Percentiles rank a stretch among this genome's conserved stretches.
phyloP scores from a whole-genome alignment of 2,797 vertebrate species.

The Enteromius afrohamiltoni region DNA sequence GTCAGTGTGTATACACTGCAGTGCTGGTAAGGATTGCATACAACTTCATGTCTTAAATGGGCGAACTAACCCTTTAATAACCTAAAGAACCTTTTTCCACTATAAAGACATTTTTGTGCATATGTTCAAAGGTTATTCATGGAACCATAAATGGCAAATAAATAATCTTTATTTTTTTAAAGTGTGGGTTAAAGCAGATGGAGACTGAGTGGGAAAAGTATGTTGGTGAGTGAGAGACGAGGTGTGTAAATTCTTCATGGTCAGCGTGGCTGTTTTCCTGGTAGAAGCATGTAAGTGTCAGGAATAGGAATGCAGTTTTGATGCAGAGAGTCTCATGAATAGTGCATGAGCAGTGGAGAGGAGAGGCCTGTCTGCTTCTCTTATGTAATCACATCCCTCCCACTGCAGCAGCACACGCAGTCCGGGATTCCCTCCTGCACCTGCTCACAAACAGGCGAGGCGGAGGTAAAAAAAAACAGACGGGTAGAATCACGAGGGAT shows the following conservation, averaged over 20 bases:
- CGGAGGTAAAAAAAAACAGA: background rate
- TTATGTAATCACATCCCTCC: slow-evolving; percentile 75
- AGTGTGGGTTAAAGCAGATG: background rate
- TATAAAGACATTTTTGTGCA: background rate
- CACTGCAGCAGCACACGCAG: slow-evolving; percentile 69
- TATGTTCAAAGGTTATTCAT: background rate
- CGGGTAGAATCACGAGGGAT: background rate
- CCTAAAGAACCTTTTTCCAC: background rate
- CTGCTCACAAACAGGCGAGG: slow-evolving; percentile 33
- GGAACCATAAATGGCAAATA: background rate
- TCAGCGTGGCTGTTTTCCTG: slow-evolving; percentile 20
- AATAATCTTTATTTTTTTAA: background rate
- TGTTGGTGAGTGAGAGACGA: slow-evolving; percentile 1
- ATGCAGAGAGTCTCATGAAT: slow-evolving; percentile 74
- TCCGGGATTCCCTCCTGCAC: slow-evolving; percentile 79
- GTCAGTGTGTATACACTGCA: no score
- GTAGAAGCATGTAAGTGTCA: slow-evolving; percentile 19
- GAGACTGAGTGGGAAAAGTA: background rate
- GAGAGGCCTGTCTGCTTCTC: slow-evolving; percentile 55
- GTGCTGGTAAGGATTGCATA: no score
- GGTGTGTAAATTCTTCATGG: slow-evolving; percentile 52
- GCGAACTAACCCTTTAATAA: no score
- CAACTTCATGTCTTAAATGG: no score
- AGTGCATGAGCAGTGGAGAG: slow-evolving; percentile 63
- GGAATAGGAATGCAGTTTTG: slow-evolving; percentile 63